Evolutionary conservation across 2,797 vertebrate genomes (phyloP), one percentile per base, ranked within the genome.

Genomic region (Falco naumanni): DNA sequence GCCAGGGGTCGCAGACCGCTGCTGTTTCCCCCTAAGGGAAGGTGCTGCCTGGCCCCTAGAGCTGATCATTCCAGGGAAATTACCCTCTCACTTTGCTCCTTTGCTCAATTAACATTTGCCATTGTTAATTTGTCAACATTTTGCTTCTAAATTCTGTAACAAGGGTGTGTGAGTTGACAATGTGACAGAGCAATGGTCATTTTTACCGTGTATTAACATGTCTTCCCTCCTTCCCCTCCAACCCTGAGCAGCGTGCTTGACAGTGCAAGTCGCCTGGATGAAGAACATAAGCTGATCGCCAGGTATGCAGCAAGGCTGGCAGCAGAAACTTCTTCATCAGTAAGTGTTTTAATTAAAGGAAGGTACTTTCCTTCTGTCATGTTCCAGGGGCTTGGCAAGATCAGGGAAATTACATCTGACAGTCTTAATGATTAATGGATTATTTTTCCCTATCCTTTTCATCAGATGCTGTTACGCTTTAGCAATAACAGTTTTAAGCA

Each of bases 221-320:
- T 79, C 16, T 84, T 57, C 68, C 61, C 82, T 95, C 70, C 59
- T 91, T 54, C 66, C 76, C 48, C 48, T 84, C 72, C 57, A 78
- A 31, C 87, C 89, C 84, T 15, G 69, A 43, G 87, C 96, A 99
- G 99, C 93, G 98, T 99, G 98, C 98, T 99, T 69, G 99, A 99
- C 97, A 99, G 98, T 7, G 98, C 98, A 75, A 99, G 98, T 97
- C 98, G 99, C 95, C 98, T 99, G 95, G 99, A 99, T 95, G 99
- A 99, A 97, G 99, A 99, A 57, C 99, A 99, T 97, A 99, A 98
- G 96, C 98, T 99, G 98, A 99, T 99, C 80, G 99, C 99, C 97
- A 99, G 99, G 97, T 99, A 99, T 10, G 99, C 99, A 91, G 99
- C 99, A 88, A 98, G 99, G 97, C 98, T 99, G 98, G 99, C 99